Percentiles rank a stretch among this genome's conserved stretches.
phyloP scores from a whole-genome alignment of 2,113 vertebrate genomes.

The Gallinago paraguaiae region DNA sequence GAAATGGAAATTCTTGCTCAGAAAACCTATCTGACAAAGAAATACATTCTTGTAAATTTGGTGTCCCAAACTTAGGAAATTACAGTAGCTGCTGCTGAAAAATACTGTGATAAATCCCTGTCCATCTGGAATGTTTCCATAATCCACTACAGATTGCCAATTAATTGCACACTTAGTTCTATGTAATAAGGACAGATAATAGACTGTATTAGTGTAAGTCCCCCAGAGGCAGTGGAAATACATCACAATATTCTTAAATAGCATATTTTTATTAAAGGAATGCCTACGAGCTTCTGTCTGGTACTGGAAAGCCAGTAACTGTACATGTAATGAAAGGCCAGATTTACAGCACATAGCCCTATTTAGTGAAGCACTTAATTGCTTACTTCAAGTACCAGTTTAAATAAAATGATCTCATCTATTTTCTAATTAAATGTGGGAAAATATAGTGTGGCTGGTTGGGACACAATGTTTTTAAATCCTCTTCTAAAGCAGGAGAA shows the following conservation, averaged over 20 bases:
- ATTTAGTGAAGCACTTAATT: conserved; percentile 52
- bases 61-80: background rate
- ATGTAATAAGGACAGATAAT: conserved; percentile 43
- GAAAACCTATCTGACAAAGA: background rate
- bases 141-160: conserved; percentile 46
- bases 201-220: conserved; percentile 1
- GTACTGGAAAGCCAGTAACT: background rate
- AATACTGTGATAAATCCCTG: background rate
- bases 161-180: conserved; percentile 40
- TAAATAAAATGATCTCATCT: conserved; percentile 46
- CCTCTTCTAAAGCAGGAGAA: background rate
- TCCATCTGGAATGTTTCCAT: conserved; percentile 40
- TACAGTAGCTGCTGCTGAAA: background rate
- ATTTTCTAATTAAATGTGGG: conserved; percentile 57
- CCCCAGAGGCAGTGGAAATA: conserved; percentile 29
- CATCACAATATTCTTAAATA: conserved; percentile 47
- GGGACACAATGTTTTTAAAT: conserved; percentile 1
- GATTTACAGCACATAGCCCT: conserved; percentile 9
- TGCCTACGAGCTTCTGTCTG: conserved; percentile 10
- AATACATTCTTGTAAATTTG: background rate
- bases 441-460: conserved; percentile 5
- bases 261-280: conserved; percentile 20
- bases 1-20: conserved; percentile 39
- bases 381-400: conserved; percentile 37
- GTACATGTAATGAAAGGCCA: background rate